A percentile compares a stretch with the other conserved stretches of the same genome.
Conservation (phyloP, 2,888 invertebrate species). For the Drosophila setosimentum region DNA sequence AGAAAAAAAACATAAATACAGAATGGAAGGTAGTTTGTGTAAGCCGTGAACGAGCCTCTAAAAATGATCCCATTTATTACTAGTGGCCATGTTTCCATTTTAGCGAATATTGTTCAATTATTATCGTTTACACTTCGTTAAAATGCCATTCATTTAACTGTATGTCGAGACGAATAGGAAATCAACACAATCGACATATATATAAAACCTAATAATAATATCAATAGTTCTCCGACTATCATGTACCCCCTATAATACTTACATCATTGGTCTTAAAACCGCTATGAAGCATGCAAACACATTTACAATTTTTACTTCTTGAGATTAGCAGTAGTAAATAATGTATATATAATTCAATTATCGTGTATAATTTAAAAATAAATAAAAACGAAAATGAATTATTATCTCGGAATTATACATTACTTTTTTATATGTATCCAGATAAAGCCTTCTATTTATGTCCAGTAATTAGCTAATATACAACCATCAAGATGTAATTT, state of each 20-base stretch:
- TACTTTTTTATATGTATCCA: neutral
- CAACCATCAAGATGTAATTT: neutral
- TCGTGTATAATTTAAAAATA: neutral
- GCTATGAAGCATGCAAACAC: neutral
- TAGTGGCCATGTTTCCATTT: constrained; percentile 48
- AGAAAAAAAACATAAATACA: constrained; percentile 26
- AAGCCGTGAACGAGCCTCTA: constrained; percentile 30
- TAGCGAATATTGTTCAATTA: constrained; percentile 37
- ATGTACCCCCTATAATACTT: neutral
- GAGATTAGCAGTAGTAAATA: neutral
- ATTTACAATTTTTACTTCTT: too few species aligned
- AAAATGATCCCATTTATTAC: constrained; percentile 5
- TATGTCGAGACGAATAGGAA: constrained; percentile 32
- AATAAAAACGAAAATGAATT: neutral
- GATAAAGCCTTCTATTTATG: neutral
- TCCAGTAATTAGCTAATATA: neutral
- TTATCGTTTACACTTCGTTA: constrained; percentile 67
- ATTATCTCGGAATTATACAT: neutral
- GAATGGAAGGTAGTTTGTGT: neutral
- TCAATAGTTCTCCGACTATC: neutral
- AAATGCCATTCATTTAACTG: constrained; percentile 57
- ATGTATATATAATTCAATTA: neutral
- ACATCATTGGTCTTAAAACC: neutral
- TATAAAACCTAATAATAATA: constrained; percentile 18
- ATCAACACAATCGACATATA: constrained; percentile 36